phyloP scores from a whole-genome alignment of 2,888 invertebrate species.

The Chymomyza fuscimana region DNA sequence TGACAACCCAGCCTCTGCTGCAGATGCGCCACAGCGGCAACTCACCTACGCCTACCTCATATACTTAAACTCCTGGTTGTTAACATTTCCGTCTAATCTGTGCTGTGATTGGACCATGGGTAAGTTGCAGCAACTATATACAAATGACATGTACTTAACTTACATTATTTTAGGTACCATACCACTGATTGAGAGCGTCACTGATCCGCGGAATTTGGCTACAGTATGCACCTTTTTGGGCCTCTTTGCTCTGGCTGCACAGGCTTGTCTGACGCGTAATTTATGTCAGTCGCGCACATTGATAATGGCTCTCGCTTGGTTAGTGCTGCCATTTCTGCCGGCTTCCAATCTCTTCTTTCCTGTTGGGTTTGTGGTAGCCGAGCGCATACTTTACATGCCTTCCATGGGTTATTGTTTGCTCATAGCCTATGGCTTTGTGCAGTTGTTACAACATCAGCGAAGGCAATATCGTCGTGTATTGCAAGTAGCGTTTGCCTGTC shows the following conservation, averaged over 20 bases:
- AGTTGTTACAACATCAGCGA: conserved; percentile 78
- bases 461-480: conserved; percentile 29
- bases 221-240: conserved; percentile 85
- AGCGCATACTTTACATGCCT: conserved; percentile 96
- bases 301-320: conserved; percentile 90
- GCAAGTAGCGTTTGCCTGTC: conserved; percentile 81
- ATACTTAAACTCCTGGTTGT: conserved; percentile 93
- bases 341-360: conserved; percentile 98
- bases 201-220: conserved; percentile 90
- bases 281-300: conserved; percentile 84
- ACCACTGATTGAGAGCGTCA: conserved; percentile 88
- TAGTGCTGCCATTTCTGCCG: conserved; percentile 95
- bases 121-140: conserved; percentile 46
- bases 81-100: conserved; percentile 92
- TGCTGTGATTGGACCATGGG: conserved; percentile 99
- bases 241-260: conserved; percentile 81
- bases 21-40: conserved; percentile 90
- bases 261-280: conserved; percentile 81
- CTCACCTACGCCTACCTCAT: conserved; percentile 96
- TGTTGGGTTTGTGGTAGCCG: conserved; percentile 98
- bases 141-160: background rate
- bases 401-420: conserved; percentile 98
- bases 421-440: conserved; percentile 91
- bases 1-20: conserved; percentile 97
- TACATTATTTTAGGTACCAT: conserved; percentile 79